Conservation (phyloP, 2,113 vertebrate genomes). For the Boulengeromyrus knoepffleri region DNA sequence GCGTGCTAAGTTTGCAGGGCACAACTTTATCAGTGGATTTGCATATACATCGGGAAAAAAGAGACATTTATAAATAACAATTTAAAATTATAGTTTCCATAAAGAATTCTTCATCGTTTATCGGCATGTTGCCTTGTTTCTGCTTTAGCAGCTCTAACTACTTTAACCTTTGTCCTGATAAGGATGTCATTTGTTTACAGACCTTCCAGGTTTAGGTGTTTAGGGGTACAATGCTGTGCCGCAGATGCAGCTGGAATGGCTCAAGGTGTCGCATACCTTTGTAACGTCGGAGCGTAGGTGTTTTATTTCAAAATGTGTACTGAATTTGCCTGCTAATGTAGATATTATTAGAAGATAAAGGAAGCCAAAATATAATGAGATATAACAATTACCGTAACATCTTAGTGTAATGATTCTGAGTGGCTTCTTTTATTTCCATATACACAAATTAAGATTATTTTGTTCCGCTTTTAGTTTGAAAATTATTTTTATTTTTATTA, state of each 20-base stretch:
- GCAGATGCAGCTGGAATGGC: conserved; percentile 62
- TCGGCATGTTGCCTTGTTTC: conserved; percentile 99
- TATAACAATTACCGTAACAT: conserved; percentile 68
- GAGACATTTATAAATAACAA: conserved; percentile 65
- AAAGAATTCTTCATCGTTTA: conserved; percentile 79
- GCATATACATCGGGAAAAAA: conserved; percentile 83
- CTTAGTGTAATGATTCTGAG: conserved; percentile 73
- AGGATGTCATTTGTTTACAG: conserved; percentile 99
- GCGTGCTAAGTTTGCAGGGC: conserved; percentile 76
- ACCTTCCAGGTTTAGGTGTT: conserved; percentile 80
- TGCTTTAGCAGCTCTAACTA: conserved; percentile 91
- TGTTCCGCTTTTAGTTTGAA: conserved; percentile 50
- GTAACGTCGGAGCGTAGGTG: conserved; percentile 65
- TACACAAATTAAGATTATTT: conserved; percentile 56
- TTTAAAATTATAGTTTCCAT: conserved; percentile 69
- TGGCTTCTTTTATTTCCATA: conserved; percentile 67
- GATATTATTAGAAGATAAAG: conserved; percentile 83
- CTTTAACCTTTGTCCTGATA: conserved; percentile 97
- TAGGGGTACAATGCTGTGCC: conserved; percentile 61
- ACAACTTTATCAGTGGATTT: conserved; percentile 92
- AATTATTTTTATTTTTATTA: conserved; percentile 32
- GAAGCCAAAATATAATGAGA: conserved; percentile 75
- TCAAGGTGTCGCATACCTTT: conserved; percentile 58
- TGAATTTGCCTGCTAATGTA: conserved; percentile 86
- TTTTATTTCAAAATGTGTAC: conserved; percentile 74